A percentile compares a stretch with the other conserved stretches of the same genome.
phyloP scores from a whole-genome alignment of 2,113 vertebrate species.

The Columbina picui region DNA sequence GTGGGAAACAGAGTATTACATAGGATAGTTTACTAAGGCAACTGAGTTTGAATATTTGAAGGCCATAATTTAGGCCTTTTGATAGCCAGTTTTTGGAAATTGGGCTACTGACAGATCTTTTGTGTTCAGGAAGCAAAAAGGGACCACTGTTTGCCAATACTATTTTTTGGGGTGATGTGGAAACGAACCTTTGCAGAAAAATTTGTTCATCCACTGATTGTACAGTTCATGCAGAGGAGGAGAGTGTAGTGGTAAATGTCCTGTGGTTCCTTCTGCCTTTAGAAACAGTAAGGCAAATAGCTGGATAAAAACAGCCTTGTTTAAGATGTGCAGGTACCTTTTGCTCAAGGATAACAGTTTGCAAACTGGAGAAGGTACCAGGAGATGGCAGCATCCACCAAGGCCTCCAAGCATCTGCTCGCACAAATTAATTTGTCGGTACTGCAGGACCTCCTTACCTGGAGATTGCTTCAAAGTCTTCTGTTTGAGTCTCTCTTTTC shows the following conservation, averaged over 20 bases:
- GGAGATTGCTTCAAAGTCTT: background rate
- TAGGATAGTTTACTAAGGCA: background rate
- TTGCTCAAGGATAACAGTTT: background rate
- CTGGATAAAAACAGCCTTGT: background rate
- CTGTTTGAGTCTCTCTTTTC: background rate
- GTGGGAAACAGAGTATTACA: background rate
- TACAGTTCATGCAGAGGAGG: background rate
- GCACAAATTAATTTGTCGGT: background rate
- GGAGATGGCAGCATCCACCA: slow-evolving; percentile 64
- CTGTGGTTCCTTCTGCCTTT: background rate
- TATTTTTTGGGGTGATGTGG: background rate
- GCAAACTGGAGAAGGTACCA: background rate
- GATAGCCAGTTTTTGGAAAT: background rate
- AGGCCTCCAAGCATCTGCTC: background rate
- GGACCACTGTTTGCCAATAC: background rate
- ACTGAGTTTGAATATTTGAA: background rate
- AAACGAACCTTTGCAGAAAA: background rate
- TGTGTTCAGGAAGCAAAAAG: background rate
- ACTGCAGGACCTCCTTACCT: background rate
- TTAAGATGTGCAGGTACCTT: background rate
- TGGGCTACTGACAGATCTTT: background rate
- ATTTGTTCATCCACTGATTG: background rate
- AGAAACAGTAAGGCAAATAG: background rate
- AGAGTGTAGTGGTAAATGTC: background rate
- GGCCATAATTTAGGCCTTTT: background rate